phyloP scores from a whole-genome alignment of 2,113 vertebrate genomes.

The Petaurus breviceps region DNA sequence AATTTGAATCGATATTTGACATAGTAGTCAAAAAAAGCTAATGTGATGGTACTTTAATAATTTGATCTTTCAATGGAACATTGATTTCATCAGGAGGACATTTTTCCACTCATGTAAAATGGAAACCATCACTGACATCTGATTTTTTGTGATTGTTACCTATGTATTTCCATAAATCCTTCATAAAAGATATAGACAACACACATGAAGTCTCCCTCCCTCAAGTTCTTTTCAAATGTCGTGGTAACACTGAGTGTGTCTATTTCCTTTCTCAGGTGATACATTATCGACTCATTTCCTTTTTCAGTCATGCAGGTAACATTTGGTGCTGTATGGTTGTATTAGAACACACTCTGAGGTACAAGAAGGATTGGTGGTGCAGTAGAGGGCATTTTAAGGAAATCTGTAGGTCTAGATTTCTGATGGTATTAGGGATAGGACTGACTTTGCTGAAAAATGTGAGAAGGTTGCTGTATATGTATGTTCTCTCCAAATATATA shows the following conservation, averaged over 20 bases:
- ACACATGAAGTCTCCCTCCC: neutral
- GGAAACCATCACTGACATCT: neutral
- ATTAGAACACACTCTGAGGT: neutral
- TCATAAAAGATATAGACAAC: neutral
- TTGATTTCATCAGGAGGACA: neutral
- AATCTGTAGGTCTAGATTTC: neutral
- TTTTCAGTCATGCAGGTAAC: neutral
- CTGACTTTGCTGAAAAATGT: neutral
- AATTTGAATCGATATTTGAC: too few species aligned
- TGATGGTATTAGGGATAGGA: neutral
- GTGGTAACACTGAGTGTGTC: neutral
- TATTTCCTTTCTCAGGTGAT: neutral
- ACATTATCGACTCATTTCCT: neutral
- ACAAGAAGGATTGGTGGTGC: neutral
- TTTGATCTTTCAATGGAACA: neutral
- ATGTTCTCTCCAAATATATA: neutral
- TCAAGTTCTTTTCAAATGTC: neutral
- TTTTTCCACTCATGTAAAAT: neutral
- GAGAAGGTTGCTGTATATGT: too few species aligned
- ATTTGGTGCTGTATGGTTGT: neutral
- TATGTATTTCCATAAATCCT: neutral
- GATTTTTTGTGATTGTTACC: neutral
- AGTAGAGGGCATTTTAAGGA: neutral
- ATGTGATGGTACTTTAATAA: neutral
- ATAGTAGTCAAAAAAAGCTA: neutral